Conservation (phyloP, 2,888 invertebrate genomes). For the Trichacis sp. region DNA sequence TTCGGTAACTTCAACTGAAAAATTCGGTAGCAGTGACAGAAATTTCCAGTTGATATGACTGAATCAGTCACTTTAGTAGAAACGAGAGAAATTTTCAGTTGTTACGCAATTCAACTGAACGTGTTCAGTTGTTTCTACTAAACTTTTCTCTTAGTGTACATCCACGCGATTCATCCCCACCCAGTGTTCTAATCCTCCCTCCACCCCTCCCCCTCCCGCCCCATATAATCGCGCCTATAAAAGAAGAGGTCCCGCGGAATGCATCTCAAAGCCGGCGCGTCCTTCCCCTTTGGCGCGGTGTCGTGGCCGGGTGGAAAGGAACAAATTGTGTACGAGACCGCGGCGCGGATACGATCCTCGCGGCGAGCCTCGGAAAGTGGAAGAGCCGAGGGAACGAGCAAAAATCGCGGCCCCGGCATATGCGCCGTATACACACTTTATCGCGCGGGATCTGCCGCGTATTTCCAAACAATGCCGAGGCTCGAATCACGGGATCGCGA, state of each 20-base stretch:
- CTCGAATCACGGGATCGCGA: constrained; percentile 49
- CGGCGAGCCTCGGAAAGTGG: constrained; percentile 24
- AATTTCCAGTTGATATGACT: too few species aligned
- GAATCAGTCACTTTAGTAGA: too few species aligned
- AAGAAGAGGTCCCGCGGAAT: constrained; percentile 23
- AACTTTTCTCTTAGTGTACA: too few species aligned
- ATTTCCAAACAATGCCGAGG: constrained; percentile 66
- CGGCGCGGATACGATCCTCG: constrained; percentile 52
- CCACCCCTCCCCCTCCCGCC: too few species aligned
- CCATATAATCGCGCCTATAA: too few species aligned
- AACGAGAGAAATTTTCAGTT: too few species aligned
- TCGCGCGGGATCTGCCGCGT: constrained; percentile 56
- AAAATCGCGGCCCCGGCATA: constrained; percentile 45
- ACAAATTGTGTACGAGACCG: constrained; percentile 64
- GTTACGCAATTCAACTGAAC: too few species aligned
- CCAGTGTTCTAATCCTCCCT: too few species aligned
- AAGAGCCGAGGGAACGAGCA: constrained; percentile 46
- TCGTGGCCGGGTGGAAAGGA: constrained; percentile 48
- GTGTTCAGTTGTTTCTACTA: too few species aligned
- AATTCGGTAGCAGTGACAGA: too few species aligned
- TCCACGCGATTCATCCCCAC: too few species aligned
- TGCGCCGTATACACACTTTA: constrained; percentile 40
- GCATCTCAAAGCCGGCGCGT: constrained; percentile 18
- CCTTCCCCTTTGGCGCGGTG: constrained; percentile 6
- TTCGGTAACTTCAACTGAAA: too few species aligned